Percentiles rank a stretch among this genome's conserved stretches.
phyloP scores from a whole-genome alignment of 2,888 invertebrate genomes.

The Vanessa cardui region DNA sequence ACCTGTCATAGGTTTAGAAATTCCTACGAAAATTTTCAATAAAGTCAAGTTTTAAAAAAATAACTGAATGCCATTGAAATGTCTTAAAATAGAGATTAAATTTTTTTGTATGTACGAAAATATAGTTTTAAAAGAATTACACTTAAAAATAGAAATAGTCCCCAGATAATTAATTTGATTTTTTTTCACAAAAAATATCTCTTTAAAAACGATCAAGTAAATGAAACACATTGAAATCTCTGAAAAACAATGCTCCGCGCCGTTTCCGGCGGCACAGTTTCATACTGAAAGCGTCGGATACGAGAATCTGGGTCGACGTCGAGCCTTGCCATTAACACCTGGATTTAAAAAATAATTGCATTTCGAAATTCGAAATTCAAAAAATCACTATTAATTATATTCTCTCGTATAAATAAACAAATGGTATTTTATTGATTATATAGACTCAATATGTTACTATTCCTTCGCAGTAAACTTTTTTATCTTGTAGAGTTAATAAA shows the following conservation, averaged over 20 bases:
- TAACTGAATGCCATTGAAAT: too few species aligned
- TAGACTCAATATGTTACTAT: too few species aligned
- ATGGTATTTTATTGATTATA: neutral
- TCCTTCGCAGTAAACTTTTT: too few species aligned
- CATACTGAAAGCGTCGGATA: conserved; percentile 27
- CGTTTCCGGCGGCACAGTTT: conserved; percentile 25
- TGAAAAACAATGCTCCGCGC: conserved; percentile 24
- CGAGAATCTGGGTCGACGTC: conserved; percentile 22
- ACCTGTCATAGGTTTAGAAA: too few species aligned
- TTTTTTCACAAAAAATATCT: neutral
- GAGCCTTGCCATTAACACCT: conserved; percentile 22
- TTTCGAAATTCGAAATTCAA: conserved; percentile 11
- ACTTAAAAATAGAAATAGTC: neutral
- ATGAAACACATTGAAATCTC: conserved; percentile 28
- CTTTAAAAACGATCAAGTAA: conserved; percentile 19
- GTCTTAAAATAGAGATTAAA: too few species aligned
- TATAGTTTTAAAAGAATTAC: neutral
- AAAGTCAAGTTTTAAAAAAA: too few species aligned
- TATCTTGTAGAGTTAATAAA: too few species aligned
- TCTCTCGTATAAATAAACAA: neutral
- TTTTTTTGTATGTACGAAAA: too few species aligned
- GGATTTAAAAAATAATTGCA: conserved; percentile 27
- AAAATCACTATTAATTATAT: conserved; percentile 4
- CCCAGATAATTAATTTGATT: conserved; percentile 1
- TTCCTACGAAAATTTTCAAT: too few species aligned